phyloP scores from a whole-genome alignment of 2,888 invertebrate genomes.

The Anticlea derivata region DNA sequence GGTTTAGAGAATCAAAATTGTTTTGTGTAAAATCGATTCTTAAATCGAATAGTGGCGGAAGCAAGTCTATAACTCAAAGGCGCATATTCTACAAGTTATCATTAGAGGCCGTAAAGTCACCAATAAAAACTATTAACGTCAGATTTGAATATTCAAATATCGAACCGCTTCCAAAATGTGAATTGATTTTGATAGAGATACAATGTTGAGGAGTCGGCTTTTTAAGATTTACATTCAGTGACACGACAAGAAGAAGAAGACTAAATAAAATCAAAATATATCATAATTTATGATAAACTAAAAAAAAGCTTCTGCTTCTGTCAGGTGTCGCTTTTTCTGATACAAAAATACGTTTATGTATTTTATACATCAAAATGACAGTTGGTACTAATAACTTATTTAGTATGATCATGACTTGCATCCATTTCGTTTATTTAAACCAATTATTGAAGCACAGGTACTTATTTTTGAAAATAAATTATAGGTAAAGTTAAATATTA shows the following conservation, averaged over 20 bases:
- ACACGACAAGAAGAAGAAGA: too few relatives aligned
- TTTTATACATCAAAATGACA: too few relatives aligned
- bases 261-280: not conserved
- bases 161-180: constrained; percentile 63
- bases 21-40: constrained; percentile 14
- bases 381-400: too few relatives aligned
- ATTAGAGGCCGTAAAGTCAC: constrained; percentile 77
- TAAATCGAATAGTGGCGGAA: constrained; percentile 44
- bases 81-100: constrained; percentile 60
- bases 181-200: constrained; percentile 49
- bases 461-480: not conserved
- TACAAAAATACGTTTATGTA: too few relatives aligned
- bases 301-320: too few relatives aligned
- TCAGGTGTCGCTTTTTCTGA: too few relatives aligned
- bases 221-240: too few relatives aligned
- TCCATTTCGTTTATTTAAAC: too few relatives aligned
- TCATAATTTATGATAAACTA: too few relatives aligned
- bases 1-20: too few relatives aligned
- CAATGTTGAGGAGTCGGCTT: constrained; percentile 33
- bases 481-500: constrained; percentile 6
- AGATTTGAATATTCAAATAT: constrained; percentile 75
- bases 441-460: too few relatives aligned
- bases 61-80: constrained; percentile 53
- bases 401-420: too few relatives aligned
- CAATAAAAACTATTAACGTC: constrained; percentile 78